phyloP scores from a whole-genome alignment of 92 coral and sea anemone genomes.

The Virgularia gustaviana region DNA sequence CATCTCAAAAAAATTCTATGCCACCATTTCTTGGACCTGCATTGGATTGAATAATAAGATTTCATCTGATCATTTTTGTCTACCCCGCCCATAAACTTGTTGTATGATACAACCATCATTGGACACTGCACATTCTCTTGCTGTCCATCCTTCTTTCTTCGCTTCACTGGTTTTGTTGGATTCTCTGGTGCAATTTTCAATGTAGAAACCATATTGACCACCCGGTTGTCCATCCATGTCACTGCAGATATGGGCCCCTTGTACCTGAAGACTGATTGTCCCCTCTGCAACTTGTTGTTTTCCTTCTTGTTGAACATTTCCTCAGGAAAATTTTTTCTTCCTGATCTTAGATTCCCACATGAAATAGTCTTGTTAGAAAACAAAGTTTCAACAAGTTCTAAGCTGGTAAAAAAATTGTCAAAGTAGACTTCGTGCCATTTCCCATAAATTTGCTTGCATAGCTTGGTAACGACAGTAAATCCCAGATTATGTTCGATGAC shows the following conservation, averaged over 20 bases:
- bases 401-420: slow-evolving; percentile 44
- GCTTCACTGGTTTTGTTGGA: slow-evolving; percentile 4
- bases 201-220: slow-evolving; percentile 25
- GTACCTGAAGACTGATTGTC: slow-evolving; percentile 12
- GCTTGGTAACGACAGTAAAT: slow-evolving; percentile 36
- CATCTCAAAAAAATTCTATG: slow-evolving; percentile 2
- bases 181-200: not conserved
- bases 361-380: not conserved
- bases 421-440: slow-evolving; percentile 41
- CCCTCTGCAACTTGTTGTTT: slow-evolving; percentile 14
- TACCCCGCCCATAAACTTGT: slow-evolving; percentile 5
- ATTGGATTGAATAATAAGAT: not conserved
- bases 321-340: slow-evolving; percentile 27
- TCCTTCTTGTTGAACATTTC: slow-evolving; percentile 21
- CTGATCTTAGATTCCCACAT: slow-evolving; percentile 43
- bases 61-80: slow-evolving; percentile 11
- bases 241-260: slow-evolving; percentile 40
- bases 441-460: slow-evolving; percentile 24
- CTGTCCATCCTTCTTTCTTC: slow-evolving; percentile 42
- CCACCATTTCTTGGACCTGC: slow-evolving; percentile 13
- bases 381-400: slow-evolving; percentile 4
- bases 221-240: slow-evolving; percentile 47
- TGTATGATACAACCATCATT: not conserved
- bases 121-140: not conserved
- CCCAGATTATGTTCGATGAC: slow-evolving; percentile 11